These are phyloP conservation scores for Zosterops lateralis DNA, from an alignment of 2,113 vertebrate genomes.

Conservation along the genomic window DNA sequence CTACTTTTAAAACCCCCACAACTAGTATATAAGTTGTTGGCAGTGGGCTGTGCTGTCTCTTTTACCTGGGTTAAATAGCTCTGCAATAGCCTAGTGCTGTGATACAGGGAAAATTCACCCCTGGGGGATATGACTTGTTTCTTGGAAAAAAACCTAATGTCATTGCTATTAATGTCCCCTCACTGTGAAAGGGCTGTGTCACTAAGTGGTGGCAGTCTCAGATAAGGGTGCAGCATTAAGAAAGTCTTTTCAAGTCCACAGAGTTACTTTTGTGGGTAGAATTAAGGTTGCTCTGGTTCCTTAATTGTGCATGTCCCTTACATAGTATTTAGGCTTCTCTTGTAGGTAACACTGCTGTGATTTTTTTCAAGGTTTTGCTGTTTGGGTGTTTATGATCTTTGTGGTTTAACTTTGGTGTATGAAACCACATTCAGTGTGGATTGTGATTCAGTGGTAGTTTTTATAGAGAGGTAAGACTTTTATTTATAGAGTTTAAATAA, in stretches of 20 bases:
- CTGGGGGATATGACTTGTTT: not conserved
- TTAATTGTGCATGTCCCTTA: not conserved
- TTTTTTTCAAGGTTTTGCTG: not conserved
- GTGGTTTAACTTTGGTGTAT: not conserved
- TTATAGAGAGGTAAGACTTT: not conserved
- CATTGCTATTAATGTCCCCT: not conserved
- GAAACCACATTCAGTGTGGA: not conserved
- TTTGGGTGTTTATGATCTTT: not conserved
- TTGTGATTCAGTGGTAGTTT: not conserved
- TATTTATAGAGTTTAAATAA: not conserved
- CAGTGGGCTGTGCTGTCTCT: not conserved
- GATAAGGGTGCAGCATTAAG: not conserved
- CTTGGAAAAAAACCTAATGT: not conserved
- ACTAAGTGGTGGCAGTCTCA: not conserved
- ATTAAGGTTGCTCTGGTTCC: not conserved
- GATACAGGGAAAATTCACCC: not conserved
- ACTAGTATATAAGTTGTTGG: not conserved
- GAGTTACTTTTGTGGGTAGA: not conserved
- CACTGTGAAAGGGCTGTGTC: not conserved
- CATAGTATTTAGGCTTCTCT: not conserved
- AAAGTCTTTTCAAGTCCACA: not conserved
- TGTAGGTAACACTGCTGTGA: not conserved
- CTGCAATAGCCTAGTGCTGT: not conserved
- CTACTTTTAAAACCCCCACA: not conserved
- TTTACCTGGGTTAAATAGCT: not conserved